Evolutionary conservation across 2,888 invertebrate species (phyloP).

Genomic region (Pyrochroa serraticornis): DNA sequence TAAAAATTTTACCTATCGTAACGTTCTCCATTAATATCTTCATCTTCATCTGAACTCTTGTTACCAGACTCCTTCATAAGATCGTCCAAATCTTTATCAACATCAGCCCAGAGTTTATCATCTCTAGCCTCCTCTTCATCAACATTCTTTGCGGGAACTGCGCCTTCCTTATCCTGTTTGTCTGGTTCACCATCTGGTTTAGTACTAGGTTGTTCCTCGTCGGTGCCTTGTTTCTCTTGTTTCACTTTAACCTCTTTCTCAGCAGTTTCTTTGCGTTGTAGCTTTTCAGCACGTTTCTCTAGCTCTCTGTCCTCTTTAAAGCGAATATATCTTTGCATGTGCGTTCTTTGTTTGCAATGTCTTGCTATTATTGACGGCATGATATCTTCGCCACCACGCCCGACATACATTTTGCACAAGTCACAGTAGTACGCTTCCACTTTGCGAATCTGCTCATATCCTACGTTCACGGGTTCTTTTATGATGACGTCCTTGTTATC

Average conservation of each 20-base stretch:
- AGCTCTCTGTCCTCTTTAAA: constrained; percentile 79
- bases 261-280: constrained; percentile 65
- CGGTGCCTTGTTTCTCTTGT: constrained; percentile 53
- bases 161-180: constrained; percentile 39
- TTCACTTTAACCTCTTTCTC: constrained; percentile 59
- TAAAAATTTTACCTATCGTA: constrained; percentile 52
- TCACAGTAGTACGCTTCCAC: constrained; percentile 82
- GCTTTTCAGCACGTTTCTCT: constrained; percentile 72
- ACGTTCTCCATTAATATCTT: constrained; percentile 65
- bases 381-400: constrained; percentile 61
- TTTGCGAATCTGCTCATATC: constrained; percentile 78
- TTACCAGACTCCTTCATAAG: constrained; percentile 69
- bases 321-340: constrained; percentile 77
- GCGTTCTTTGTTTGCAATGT: constrained; percentile 78
- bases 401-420: constrained; percentile 76
- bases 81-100: constrained; percentile 81
- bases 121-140: constrained; percentile 63
- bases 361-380: constrained; percentile 43
- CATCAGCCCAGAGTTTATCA: constrained; percentile 81
- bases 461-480: constrained; percentile 75
- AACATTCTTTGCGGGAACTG: constrained; percentile 37
- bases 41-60: constrained; percentile 70
- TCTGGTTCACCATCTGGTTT: constrained; percentile 9
- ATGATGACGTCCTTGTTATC: constrained; percentile 51
- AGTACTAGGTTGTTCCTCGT: constrained; percentile 14